These are phyloP conservation scores for Periphyllus acericola DNA, from an alignment of 2,888 invertebrate genomes.

Conservation along the genomic window DNA sequence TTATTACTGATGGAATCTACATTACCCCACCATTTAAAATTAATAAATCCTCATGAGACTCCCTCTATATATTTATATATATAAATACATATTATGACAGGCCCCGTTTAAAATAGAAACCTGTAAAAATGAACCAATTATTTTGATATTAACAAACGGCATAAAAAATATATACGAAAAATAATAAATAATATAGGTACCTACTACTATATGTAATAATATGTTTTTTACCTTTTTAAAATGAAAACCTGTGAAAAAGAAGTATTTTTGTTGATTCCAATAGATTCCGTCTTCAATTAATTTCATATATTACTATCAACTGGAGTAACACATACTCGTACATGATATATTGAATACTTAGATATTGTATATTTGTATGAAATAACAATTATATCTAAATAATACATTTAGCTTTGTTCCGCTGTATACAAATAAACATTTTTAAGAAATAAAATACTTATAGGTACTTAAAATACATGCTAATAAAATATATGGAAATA, in stretches of 20 bases:
- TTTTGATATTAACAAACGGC: background rate
- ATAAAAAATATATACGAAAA: background rate
- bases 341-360: background rate
- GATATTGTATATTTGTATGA: background rate
- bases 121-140: background rate
- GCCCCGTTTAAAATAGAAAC: background rate
- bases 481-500: no score
- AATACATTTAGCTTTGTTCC: background rate
- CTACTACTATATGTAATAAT: background rate
- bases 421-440: no score
- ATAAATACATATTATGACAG: background rate
- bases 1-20: background rate
- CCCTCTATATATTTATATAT: background rate
- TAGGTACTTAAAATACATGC: no score
- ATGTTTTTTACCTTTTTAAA: no score
- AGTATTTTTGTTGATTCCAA: no score
- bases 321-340: background rate
- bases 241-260: no score
- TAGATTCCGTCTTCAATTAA: no score
- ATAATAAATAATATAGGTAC: background rate
- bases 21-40: background rate
- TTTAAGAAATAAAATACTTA: no score
- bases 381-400: background rate
- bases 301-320: background rate
- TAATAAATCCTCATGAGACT: background rate